Base-by-base conservation (phyloP, 2,888 invertebrate species). In the Apotomis turbidana region DNA sequence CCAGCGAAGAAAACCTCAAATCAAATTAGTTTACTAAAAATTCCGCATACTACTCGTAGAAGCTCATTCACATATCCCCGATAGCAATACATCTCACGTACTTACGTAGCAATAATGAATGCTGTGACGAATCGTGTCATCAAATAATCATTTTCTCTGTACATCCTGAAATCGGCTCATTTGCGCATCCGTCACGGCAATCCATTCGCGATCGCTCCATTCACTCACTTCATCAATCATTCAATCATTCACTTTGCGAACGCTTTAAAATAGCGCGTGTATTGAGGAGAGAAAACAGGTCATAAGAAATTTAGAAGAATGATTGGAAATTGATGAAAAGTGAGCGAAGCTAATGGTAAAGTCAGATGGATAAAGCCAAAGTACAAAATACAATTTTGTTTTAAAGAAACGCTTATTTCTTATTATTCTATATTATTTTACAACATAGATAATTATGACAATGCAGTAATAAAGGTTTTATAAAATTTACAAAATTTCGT, bases 231-330 rank as follows among this genome's bases (percentile, higher is more conserved):
- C 62, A 70, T 70, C 62, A 69, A 69, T 71, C 70, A 64, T 54
- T 71, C 66, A 71, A 59, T 71, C 71, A 71, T 66, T 71, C 66
- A 67, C 61, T 61, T 46, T 54, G 44, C 38, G 71, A 55, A 46
- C 38, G 59, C 38, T 61, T 55, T 54, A 61, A 54, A 69, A 51
- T 52, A 5, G 52, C n/a, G 49, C 38, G 49, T 13, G 6, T 59
- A 38, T 52, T 38, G 27, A 12, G 46, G 10, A 38, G 61, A 12
- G 57, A 49, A 49, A 49, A 41, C 41, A 41, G 55, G 3, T 66
- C 27, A 57, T 57, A 57, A 66, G 66, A 66, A 66, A 66, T 66
- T 44, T 12, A 46, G n/a, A n/a, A 44, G 54, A 64, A 41, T 2
- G 15, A 41, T 5, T 46, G 13, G 13, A 41, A 36, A 15, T 36